These are phyloP conservation scores for Daubentonia madagascariensis DNA, from an alignment of 2,113 vertebrate genomes.

Conservation along the genomic window DNA sequence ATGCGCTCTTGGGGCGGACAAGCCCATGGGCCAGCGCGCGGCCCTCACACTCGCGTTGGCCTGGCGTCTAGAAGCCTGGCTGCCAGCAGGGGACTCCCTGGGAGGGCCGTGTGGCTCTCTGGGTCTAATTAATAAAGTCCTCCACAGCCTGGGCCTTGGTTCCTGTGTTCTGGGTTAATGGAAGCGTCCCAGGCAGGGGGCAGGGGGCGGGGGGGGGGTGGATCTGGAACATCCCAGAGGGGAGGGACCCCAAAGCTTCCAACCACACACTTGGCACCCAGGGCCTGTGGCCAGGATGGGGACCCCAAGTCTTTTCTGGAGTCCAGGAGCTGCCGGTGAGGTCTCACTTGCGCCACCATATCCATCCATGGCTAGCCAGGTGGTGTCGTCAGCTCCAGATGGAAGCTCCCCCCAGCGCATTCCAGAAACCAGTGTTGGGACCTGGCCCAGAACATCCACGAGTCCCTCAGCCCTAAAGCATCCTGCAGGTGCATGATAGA, in stretches of 20 bases:
- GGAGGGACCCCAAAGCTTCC: neutral
- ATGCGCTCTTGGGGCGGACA: neutral
- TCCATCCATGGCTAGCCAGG: neutral
- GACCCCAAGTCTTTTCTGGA: neutral
- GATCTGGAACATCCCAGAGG: accelerated
- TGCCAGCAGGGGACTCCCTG: neutral
- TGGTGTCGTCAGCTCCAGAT: neutral
- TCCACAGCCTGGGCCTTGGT: neutral
- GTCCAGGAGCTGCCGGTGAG: neutral
- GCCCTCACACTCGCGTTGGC: neutral
- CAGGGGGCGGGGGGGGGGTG: too few relatives aligned
- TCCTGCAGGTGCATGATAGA: neutral
- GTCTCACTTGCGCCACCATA: neutral
- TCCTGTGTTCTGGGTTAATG: neutral
- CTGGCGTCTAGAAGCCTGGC: neutral
- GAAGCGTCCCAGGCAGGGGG: accelerated
- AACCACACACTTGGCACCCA: accelerated
- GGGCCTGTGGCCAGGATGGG: neutral
- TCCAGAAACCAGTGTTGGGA: neutral
- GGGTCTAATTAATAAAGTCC: conserved; percentile 48
- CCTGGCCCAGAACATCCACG: too few relatives aligned
- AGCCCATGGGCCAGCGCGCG: accelerated
- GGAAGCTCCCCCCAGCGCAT: neutral
- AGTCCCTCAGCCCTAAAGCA: neutral
- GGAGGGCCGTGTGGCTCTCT: neutral